These are phyloP conservation scores for Oncopeltus fasciatus DNA, from an alignment of 1,140 invertebrate species.

Conservation along the genomic window DNA sequence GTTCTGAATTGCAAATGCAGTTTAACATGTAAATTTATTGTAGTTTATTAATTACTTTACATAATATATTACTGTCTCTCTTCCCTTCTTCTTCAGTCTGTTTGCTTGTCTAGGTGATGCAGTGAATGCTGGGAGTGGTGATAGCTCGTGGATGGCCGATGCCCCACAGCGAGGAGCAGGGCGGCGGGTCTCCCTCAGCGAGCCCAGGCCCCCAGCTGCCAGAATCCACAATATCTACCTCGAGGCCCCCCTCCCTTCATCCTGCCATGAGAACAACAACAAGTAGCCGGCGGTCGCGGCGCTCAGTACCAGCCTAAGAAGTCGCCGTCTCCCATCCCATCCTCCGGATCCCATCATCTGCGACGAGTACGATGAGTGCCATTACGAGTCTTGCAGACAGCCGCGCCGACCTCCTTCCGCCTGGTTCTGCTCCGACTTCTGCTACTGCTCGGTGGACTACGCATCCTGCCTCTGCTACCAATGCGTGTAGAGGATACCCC, in stretches of 20 bases:
- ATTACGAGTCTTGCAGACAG: conserved; percentile 72
- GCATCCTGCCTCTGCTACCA: conserved; percentile 87
- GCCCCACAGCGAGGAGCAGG: not conserved
- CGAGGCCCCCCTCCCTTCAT: conserved; percentile 53
- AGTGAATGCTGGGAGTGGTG: conserved; percentile 1
- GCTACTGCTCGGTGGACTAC: conserved; percentile 75
- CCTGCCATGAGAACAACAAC: conserved; percentile 20
- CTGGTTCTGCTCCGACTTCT: conserved; percentile 77
- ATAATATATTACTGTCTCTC: no score
- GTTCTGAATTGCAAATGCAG: no score
- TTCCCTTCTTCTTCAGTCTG: no score
- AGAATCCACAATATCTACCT: conserved; percentile 70
- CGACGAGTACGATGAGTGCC: conserved; percentile 66
- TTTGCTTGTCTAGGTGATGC: not conserved
- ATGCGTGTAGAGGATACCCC: conserved; percentile 49
- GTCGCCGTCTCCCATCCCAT: not conserved
- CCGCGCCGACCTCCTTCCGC: conserved; percentile 66
- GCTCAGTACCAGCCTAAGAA: not conserved
- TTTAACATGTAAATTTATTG: no score
- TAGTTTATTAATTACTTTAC: no score
- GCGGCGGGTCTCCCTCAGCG: conserved; percentile 26
- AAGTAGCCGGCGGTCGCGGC: conserved; percentile 22
- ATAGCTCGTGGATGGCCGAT: conserved; percentile 5
- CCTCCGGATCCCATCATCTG: conserved; percentile 53
- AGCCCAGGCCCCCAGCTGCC: conserved; percentile 60